Evolutionary conservation across 1,140 invertebrate genomes (phyloP).

Genomic region (Thereuonema tuberculata): DNA sequence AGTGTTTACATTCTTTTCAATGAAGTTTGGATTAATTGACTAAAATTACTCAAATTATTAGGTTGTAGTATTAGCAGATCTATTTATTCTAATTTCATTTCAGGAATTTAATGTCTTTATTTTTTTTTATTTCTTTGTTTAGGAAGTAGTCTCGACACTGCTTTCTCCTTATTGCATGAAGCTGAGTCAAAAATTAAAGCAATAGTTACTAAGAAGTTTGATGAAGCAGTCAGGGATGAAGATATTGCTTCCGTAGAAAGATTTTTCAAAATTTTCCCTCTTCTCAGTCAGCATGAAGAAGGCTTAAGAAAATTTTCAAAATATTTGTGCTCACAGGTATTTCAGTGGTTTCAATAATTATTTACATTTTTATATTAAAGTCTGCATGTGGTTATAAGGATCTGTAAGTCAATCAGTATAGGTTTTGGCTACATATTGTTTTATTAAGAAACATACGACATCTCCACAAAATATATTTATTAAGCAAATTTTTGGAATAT

Average conservation of each 20-base stretch:
- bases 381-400: too few species aligned
- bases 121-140: conserved; percentile 26
- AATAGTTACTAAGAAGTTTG: conserved; percentile 68
- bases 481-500: too few species aligned
- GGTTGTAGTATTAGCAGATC: too few species aligned
- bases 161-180: conserved; percentile 67
- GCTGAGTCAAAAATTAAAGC: conserved; percentile 60
- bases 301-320: conserved; percentile 83
- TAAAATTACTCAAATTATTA: too few species aligned
- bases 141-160: conserved; percentile 54
- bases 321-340: conserved; percentile 73
- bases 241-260: conserved; percentile 85
- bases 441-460: too few species aligned
- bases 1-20: too few species aligned
- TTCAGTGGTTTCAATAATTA: too few species aligned
- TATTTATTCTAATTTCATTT: too few species aligned
- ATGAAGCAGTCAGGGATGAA: conserved; percentile 76
- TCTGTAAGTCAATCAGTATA: too few species aligned
- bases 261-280: conserved; percentile 96
- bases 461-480: too few species aligned
- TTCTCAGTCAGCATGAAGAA: conserved; percentile 80
- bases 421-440: too few species aligned
- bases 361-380: background rate
- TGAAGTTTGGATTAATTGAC: too few species aligned
- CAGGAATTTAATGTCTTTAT: background rate